These are phyloP conservation scores for Conchocele bisecta DNA, from an alignment of 2,888 invertebrate species.

Conservation along the genomic window DNA sequence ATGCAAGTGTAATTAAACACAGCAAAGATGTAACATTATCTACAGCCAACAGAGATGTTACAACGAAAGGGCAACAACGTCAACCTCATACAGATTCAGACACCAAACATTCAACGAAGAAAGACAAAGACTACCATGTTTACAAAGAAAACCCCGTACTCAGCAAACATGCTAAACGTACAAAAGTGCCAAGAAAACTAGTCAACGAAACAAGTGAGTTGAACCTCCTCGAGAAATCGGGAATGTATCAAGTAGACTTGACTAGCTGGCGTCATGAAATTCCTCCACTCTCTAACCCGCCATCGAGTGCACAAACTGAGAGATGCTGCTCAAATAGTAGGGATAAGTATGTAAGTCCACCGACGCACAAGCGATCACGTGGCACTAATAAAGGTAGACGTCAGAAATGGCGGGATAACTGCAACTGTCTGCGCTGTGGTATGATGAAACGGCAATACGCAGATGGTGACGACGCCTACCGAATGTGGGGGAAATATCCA, in stretches of 20 bases:
- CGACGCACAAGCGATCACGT: background rate
- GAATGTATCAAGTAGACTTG: slow-evolving; percentile 64
- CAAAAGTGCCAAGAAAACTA: background rate
- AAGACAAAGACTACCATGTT: background rate
- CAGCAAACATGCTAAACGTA: background rate
- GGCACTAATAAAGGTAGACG: slow-evolving; percentile 30
- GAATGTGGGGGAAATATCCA: slow-evolving; percentile 72
- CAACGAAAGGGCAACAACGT: slow-evolving; percentile 1
- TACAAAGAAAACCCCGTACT: background rate
- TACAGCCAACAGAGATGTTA: background rate
- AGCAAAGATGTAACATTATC: background rate
- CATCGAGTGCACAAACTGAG: slow-evolving; percentile 34
- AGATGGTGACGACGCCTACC: slow-evolving; percentile 69
- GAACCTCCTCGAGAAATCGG: slow-evolving; percentile 59
- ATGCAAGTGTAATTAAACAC: background rate
- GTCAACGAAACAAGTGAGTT: slow-evolving; percentile 31
- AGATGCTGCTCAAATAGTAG: slow-evolving; percentile 23
- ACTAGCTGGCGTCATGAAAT: slow-evolving; percentile 58
- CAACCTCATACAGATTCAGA: slow-evolving; percentile 3
- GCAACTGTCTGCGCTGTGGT: slow-evolving; percentile 72
- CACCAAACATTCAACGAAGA: no score
- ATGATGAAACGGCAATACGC: slow-evolving; percentile 69
- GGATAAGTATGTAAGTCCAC: background rate
- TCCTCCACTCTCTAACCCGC: slow-evolving; percentile 39
- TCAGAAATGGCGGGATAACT: slow-evolving; percentile 71